Base-by-base conservation (phyloP, 2,113 vertebrate species). In the Poeciliopsis turrubarensis region DNA sequence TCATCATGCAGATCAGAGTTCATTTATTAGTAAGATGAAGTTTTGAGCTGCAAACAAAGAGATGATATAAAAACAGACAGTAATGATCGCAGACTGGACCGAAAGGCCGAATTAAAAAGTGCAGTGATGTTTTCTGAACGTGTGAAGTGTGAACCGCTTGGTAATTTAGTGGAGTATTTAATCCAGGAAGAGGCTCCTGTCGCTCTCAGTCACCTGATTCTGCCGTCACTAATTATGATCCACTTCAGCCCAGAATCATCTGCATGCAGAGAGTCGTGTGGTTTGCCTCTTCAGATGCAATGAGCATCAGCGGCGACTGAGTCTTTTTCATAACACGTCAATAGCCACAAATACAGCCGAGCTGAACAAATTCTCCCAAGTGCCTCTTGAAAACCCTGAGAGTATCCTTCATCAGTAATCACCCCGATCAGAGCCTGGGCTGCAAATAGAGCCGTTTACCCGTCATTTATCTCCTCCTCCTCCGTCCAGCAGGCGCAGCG, bases 401-500 rank as follows among this genome's bases (percentile, higher is more conserved):
- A 61, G 60, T 1, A 7, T 2, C 14, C 29, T 30, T 62, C 29
- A 31, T 19, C 17, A 19, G 15, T 31, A 31, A 31, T 15, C 3
- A 31, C 17, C 8, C 15, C 1, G 5, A 57, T 17, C 27, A 31
- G 27, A 31, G 61, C 6, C 14, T 8, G 12, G 30, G 29, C 11
- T 30, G 61, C 30, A 29, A 32, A 15, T 8, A 3, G 3, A 68
- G 14, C 22, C 19, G 61, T 3, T 75, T 31, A 44, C 14, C 26
- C n/a, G 10, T 61, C n/a, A 65, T 78, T 66, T 27, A 60, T 17
- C 14, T 34, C 7, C 34, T 37, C 9, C 34, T 37, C 34, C 34
- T 37, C 34, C 61, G 26, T 69, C 34, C 37, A 3, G 1, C 75
- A 86, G 84, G 79, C 14, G 13, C 27, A 34, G 71, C 25, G 78